Percentiles rank a stretch among this genome's conserved stretches.
Conservation (phyloP, 2,113 vertebrate species). For the Riparia riparia region DNA sequence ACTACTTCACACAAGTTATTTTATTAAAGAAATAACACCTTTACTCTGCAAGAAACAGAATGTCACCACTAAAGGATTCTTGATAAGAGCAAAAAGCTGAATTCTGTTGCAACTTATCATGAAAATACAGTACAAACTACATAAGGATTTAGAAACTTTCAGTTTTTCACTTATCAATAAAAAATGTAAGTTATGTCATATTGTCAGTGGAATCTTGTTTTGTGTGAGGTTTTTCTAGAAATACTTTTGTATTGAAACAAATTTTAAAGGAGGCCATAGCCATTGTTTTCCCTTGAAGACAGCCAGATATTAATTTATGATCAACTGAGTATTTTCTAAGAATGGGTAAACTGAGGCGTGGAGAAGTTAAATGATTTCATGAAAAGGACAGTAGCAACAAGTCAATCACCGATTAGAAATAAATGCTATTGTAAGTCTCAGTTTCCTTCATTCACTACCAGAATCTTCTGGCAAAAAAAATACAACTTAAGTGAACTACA, state of each 20-base stretch:
- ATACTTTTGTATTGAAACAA: not conserved
- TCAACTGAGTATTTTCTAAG: not conserved
- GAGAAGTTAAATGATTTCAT: not conserved
- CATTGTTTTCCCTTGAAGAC: not conserved
- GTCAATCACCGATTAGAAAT: not conserved
- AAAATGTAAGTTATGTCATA: not conserved
- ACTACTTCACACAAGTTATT: not conserved
- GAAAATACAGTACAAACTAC: not conserved
- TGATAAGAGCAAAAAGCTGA: not conserved
- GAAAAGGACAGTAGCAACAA: not conserved
- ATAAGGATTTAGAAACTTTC: not conserved
- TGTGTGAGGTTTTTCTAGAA: not conserved
- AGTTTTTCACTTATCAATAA: not conserved
- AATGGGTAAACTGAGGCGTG: not conserved
- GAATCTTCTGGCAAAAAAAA: constrained; percentile 20
- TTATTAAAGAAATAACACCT: not conserved
- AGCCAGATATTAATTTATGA: not conserved
- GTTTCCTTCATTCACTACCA: constrained; percentile 35
- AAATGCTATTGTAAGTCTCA: not conserved
- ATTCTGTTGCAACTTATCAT: not conserved
- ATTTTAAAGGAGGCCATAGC: not conserved
- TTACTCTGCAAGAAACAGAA: not conserved
- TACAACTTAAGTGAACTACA: not conserved
- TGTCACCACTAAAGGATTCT: not conserved
- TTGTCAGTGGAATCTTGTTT: not conserved